A percentile compares a stretch with the other conserved stretches of the same genome.
phyloP scores from a whole-genome alignment of 2,888 invertebrate species.

The Mythimna ferrago region DNA sequence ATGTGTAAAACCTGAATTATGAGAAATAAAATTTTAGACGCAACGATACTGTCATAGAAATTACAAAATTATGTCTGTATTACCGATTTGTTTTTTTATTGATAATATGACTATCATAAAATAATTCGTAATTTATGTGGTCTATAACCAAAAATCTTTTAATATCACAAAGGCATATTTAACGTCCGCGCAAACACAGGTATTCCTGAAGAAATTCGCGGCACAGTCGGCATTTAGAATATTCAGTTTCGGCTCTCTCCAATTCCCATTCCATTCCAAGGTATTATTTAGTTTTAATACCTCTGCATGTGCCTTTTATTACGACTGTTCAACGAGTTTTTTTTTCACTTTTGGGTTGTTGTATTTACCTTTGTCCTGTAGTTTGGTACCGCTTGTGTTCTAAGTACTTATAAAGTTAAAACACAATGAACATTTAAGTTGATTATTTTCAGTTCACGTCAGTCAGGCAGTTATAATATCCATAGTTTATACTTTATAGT shows the following conservation, averaged over 20 bases:
- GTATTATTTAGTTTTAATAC: slow-evolving; percentile 60
- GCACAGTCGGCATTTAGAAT: slow-evolving; percentile 56
- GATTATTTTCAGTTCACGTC: neutral
- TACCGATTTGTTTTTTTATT: neutral
- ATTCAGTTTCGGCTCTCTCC: slow-evolving; percentile 57
- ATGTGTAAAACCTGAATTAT: too few relatives aligned
- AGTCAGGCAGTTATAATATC: neutral
- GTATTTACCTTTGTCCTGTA: slow-evolving; percentile 27
- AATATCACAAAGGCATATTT: slow-evolving; percentile 51
- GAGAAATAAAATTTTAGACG: too few relatives aligned
- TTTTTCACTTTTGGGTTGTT: slow-evolving; percentile 26
- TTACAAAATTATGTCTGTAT: neutral
- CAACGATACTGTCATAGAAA: too few relatives aligned
- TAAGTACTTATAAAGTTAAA: neutral
- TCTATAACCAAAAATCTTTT: slow-evolving; percentile 36
- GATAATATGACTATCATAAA: neutral
- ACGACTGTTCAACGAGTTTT: slow-evolving; percentile 35
- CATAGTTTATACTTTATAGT: slow-evolving; percentile 11
- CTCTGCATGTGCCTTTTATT: slow-evolving; percentile 42
- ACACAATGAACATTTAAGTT: neutral
- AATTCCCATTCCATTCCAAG: slow-evolving; percentile 48
- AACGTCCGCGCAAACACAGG: slow-evolving; percentile 44
- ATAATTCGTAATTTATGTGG: slow-evolving; percentile 9
- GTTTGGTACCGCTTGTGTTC: slow-evolving; percentile 14
- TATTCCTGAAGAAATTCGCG: slow-evolving; percentile 56